Base-by-base conservation (phyloP, 35 echinoderm and acorn worm genomes). In the Hemicentrotus pulcherrimus region DNA sequence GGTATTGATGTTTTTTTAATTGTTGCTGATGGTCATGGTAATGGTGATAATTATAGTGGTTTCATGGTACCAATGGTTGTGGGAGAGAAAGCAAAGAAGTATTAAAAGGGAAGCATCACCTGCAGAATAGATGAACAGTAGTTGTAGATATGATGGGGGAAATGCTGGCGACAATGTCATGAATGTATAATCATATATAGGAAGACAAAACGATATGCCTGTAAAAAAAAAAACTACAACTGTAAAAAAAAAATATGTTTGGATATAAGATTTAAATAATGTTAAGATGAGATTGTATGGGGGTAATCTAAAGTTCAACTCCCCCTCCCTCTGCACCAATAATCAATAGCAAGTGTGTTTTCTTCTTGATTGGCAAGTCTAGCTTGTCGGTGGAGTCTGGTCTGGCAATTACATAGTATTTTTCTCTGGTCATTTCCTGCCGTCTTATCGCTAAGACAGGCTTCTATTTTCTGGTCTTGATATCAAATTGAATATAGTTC, bases 401-500 rank as follows among this genome's bases (percentile, higher is more conserved):
- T 78, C 65, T 71, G 16, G 61, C 24, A 71, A 71, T 71, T 24
- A 71, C 61, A 71, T 71, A 19, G 16, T 28, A 71, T 71, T 71
- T 71, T 71, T 71, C 61, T 71, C 61, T 78, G 65, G 65, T 78
- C 65, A 78, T 78, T 78, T 78, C 65, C 65, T 78, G 65, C 22
- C 65, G 65, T 78, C 65, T 78, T 78, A 22, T 24, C 22, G 61
- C 61, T 71, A 71, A 78, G 65, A n/a, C 65, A 22, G 50, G 50
- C 19, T n/a, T 78, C 65, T 78, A 78, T 78, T 78, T 78, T 78
- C 22, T 78, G 65, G 65, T 78, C 65, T 78, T 78, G 22, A 78
- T 78, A 78, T 78, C 65, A 78, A 78, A 78, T 78, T 78, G 65
- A 78, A 78, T 78, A 78, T 78, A 78, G 65, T 78, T 78, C 65